Evolutionary conservation across 2,888 invertebrate species (phyloP).

Genomic region (Torymus auratus): DNA sequence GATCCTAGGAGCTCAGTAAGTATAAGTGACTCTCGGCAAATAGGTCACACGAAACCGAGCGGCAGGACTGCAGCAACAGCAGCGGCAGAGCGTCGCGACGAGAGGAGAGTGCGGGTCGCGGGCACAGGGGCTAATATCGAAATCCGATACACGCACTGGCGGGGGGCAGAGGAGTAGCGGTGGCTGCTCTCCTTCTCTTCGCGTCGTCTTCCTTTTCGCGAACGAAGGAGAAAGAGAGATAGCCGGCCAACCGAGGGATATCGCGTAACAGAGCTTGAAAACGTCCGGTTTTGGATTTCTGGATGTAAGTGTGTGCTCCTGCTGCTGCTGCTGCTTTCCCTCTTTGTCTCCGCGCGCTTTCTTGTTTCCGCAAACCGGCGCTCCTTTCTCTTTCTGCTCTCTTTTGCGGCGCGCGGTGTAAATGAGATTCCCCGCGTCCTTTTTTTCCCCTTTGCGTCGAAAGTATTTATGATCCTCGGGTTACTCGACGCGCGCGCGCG

Average conservation of each 20-base stretch:
- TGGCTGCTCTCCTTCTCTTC: too few species aligned
- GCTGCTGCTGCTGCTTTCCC: neutral
- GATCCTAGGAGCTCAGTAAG: too few species aligned
- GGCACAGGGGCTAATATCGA: conserved; percentile 19
- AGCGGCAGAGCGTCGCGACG: too few species aligned
- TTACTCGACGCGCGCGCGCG: too few species aligned
- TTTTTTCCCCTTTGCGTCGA: too few species aligned
- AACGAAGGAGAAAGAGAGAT: neutral
- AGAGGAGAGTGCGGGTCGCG: neutral
- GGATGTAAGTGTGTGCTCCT: neutral
- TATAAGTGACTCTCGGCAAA: conserved; percentile 1
- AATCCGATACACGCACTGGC: conserved; percentile 33
- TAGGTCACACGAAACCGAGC: conserved; percentile 12
- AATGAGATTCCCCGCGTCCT: too few species aligned
- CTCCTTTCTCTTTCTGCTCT: conserved; percentile 4
- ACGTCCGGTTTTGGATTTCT: conserved; percentile 64
- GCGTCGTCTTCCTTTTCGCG: neutral
- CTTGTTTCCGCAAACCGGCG: too few species aligned
- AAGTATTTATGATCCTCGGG: too few species aligned
- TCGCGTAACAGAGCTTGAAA: conserved; percentile 64
- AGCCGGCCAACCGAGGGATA: conserved; percentile 13
- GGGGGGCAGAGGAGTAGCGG: neutral
- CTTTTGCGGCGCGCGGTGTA: neutral
- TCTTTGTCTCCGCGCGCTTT: conserved; percentile 8
- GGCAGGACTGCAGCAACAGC: neutral